Percentiles rank a stretch among this genome's conserved stretches.
Conservation (phyloP, 2,113 vertebrate genomes). For the Microtus pennsylvanicus region DNA sequence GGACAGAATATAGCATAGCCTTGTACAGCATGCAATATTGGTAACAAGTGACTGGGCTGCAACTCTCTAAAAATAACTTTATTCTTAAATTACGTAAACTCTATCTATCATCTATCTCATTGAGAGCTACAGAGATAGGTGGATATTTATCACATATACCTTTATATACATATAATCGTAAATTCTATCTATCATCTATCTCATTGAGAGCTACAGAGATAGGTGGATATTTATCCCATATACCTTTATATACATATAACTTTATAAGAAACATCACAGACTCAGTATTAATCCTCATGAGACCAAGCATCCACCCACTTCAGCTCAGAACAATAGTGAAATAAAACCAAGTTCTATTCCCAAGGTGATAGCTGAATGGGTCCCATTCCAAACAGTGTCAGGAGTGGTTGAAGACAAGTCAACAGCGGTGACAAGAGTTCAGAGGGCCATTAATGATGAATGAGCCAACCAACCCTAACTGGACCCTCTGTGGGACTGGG, state of each 20-base stretch:
- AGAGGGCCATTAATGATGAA: not conserved
- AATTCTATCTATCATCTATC: not conserved
- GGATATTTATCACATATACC: not conserved
- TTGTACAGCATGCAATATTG: rapidly evolving
- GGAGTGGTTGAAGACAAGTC: not conserved
- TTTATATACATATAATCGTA: not conserved
- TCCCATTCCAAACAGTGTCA: not conserved
- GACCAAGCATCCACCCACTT: not conserved
- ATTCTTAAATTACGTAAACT: not conserved
- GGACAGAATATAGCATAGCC: not conserved
- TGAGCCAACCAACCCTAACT: not conserved
- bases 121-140: not conserved
- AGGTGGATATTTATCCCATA: not conserved
- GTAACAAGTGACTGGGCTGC: not conserved
- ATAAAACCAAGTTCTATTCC: not conserved
- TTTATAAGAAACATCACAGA: not conserved
- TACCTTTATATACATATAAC: not conserved
- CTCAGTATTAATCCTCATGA: not conserved
- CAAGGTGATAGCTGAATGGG: not conserved
- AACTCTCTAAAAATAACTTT: not conserved
- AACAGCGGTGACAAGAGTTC: rapidly evolving
- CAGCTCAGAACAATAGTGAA: not conserved
- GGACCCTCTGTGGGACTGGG: not conserved
- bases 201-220: not conserved
- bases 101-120: not conserved